Evolutionary conservation across 2,113 vertebrate genomes (phyloP).

Genomic region (Raphicerus campestris): DNA sequence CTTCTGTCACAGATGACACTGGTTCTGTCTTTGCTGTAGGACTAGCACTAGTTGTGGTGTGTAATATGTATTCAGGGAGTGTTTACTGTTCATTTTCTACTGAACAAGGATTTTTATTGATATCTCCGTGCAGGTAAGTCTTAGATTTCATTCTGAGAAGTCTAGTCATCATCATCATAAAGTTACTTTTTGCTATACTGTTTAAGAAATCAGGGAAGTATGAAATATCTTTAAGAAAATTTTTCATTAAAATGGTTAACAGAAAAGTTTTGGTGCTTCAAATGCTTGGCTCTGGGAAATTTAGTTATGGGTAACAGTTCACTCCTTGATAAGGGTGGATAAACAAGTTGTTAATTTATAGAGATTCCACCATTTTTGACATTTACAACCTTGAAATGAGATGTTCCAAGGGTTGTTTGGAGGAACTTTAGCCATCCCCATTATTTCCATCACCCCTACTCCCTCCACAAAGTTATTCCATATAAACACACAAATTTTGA

Average conservation of each 20-base stretch:
- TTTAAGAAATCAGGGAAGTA: not conserved
- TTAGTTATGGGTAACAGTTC: not conserved
- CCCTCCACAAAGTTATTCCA: not conserved
- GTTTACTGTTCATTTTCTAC: not conserved
- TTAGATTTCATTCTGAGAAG: not conserved
- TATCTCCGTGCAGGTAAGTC: not conserved
- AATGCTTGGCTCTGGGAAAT: not conserved
- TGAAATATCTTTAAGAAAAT: not conserved
- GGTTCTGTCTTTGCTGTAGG: not conserved
- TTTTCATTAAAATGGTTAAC: not conserved
- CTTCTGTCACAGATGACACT: not conserved
- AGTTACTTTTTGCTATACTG: not conserved
- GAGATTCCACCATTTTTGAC: not conserved
- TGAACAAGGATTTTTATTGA: not conserved
- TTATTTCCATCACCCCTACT: not conserved
- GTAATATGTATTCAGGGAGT: not conserved
- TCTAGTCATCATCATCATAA: not conserved
- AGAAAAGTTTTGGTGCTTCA: not conserved
- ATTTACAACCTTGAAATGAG: not conserved
- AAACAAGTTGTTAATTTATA: conserved; percentile 25
- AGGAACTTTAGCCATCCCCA: not conserved
- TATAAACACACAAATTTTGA: not conserved
- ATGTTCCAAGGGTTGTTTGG: not conserved
- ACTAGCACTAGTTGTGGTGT: not conserved
- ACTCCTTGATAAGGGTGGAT: not conserved